A percentile compares a stretch with the other conserved stretches of the same genome.
These are phyloP conservation scores for Danionella cerebrum DNA, from an alignment of 2,113 vertebrate genomes.

Conservation along the genomic window DNA sequence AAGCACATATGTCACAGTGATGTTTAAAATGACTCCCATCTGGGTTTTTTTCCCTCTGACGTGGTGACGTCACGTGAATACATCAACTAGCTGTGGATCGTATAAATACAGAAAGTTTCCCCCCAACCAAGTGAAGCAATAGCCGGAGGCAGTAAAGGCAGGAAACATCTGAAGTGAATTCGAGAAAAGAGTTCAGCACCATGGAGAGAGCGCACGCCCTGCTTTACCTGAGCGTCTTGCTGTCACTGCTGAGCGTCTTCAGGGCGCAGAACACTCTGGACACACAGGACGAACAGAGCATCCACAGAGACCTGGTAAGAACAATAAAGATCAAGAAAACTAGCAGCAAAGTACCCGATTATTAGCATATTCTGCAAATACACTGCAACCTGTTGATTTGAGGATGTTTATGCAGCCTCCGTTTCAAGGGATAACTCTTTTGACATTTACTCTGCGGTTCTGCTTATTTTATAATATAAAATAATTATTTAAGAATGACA, in stretches of 20 bases:
- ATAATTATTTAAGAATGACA: too few species aligned
- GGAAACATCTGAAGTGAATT: too few species aligned
- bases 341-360: too few species aligned
- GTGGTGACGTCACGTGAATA: slow-evolving; percentile 38
- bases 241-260: slow-evolving; percentile 36
- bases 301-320: slow-evolving; percentile 45
- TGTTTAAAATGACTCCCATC: slow-evolving; percentile 11
- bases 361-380: too few species aligned
- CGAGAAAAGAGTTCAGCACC: slow-evolving; percentile 14
- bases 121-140: slow-evolving; percentile 16
- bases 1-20: not conserved
- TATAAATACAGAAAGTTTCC: slow-evolving; percentile 51
- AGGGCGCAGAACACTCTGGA: slow-evolving; percentile 35
- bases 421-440: too few species aligned
- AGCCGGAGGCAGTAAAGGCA: not conserved
- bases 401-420: too few species aligned
- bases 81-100: not conserved
- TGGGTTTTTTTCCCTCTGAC: not conserved
- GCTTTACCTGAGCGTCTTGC: slow-evolving; percentile 37
- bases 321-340: too few species aligned
- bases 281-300: slow-evolving; percentile 34
- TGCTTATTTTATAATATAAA: too few species aligned
- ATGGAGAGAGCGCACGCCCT: slow-evolving; percentile 42
- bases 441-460: too few species aligned
- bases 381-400: too few species aligned